phyloP scores from a whole-genome alignment of 2,113 vertebrate genomes.

The Grallaria varia region DNA sequence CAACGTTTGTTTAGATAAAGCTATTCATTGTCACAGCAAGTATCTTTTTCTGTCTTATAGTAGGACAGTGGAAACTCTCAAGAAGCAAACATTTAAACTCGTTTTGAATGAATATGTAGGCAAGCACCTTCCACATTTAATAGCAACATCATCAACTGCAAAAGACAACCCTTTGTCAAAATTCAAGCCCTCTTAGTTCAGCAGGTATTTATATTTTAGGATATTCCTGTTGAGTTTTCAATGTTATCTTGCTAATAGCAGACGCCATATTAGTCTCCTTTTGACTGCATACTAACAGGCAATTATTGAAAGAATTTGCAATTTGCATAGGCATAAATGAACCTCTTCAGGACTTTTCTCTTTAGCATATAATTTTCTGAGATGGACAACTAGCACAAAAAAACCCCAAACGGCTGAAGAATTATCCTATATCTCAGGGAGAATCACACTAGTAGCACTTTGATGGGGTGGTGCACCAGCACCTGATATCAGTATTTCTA shows the following conservation, averaged over 20 bases:
- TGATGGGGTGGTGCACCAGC: not conserved
- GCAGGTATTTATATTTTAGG: not conserved
- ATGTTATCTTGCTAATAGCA: not conserved
- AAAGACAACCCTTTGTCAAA: not conserved
- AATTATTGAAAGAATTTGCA: not conserved
- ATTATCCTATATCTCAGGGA: not conserved
- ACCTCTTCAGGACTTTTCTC: not conserved
- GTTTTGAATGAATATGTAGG: not conserved
- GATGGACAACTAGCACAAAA: not conserved
- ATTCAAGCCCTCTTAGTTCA: not conserved
- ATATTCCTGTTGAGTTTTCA: not conserved
- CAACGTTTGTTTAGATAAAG: not conserved
- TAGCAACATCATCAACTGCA: not conserved
- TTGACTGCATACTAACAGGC: not conserved
- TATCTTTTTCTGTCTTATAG: not conserved
- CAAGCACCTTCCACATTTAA: not conserved
- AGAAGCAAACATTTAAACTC: not conserved
- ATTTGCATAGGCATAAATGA: not conserved
- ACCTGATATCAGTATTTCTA: not conserved
- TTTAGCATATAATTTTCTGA: not conserved
- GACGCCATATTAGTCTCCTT: not conserved
- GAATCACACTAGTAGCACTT: constrained; percentile 15
- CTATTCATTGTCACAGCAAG: not conserved
- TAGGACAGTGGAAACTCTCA: not conserved
- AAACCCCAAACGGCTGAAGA: not conserved